Percentiles rank a stretch among this genome's conserved stretches.
These are phyloP conservation scores for Chaitophorus viminalis DNA, from an alignment of 2,888 invertebrate genomes.

Conservation along the genomic window DNA sequence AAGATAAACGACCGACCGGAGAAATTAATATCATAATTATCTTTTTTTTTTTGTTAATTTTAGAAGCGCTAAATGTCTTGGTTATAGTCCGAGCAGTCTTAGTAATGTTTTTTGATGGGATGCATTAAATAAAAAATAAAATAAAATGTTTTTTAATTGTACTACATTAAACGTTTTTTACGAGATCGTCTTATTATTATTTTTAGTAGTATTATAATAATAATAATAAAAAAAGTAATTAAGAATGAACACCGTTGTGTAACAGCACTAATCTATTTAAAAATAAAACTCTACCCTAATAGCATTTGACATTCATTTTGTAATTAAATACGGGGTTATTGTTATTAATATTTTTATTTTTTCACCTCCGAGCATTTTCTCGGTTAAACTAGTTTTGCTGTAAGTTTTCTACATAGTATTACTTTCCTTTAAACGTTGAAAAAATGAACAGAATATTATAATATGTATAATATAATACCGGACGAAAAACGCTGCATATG, in stretches of 20 bases:
- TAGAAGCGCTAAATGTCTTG: constrained; percentile 36
- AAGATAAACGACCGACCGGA: constrained; percentile 18
- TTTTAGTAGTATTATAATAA: constrained; percentile 42
- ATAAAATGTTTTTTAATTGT: constrained; percentile 40
- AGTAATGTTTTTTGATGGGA: constrained; percentile 37
- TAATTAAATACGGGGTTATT: constrained; percentile 13
- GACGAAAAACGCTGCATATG: no score
- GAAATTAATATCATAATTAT: constrained; percentile 20
- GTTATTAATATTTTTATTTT: not conserved
- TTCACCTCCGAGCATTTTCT: not conserved
- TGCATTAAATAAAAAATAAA: constrained; percentile 11
- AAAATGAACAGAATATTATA: not conserved
- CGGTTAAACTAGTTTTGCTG: not conserved
- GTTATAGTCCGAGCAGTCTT: not conserved
- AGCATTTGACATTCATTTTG: constrained; percentile 25
- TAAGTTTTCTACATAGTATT: not conserved
- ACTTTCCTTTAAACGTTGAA: not conserved
- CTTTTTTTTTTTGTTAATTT: constrained; percentile 33
- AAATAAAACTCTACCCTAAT: constrained; percentile 41
- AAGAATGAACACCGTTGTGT: constrained; percentile 18
- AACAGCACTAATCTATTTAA: constrained; percentile 44
- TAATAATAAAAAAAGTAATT: constrained; percentile 39
- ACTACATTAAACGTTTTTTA: constrained; percentile 48
- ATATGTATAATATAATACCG: no score
- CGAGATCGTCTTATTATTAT: constrained; percentile 30